Conservation (phyloP, 2,113 vertebrate species). For the Alouatta palliata region DNA sequence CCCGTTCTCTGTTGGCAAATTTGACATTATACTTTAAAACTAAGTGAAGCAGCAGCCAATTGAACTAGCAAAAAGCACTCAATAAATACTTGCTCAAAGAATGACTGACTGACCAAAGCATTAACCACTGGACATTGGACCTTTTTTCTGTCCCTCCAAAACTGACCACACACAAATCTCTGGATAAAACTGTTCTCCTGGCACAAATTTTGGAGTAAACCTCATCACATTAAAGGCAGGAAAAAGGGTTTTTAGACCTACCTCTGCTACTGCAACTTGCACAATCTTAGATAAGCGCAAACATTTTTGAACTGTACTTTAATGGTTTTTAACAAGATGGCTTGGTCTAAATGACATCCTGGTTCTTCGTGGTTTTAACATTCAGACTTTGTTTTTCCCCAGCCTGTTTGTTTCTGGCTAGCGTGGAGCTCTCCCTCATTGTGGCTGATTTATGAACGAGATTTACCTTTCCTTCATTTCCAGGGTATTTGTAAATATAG, state of each 20-base stretch:
- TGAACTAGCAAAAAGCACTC: background rate
- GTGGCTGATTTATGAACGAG: background rate
- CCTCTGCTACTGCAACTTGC: background rate
- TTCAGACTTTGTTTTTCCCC: background rate
- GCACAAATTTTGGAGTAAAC: background rate
- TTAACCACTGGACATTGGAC: background rate
- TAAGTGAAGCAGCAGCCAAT: background rate
- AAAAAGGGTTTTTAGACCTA: background rate
- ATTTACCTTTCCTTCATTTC: background rate
- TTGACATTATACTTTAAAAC: background rate
- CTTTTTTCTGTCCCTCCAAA: background rate
- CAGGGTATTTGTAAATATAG: background rate
- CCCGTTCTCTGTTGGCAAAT: background rate
- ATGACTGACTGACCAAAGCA: background rate
- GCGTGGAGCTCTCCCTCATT: background rate
- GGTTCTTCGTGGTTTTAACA: background rate
- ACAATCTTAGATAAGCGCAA: background rate
- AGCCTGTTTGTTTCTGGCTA: background rate
- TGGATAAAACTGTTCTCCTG: background rate
- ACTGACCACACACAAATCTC: accelerated
- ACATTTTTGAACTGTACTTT: background rate
- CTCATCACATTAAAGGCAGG: background rate
- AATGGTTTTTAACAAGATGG: background rate
- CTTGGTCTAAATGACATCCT: background rate
- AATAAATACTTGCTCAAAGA: background rate